Evolutionary conservation across 2,888 invertebrate genomes (phyloP).

Genomic region (Spilosoma lubricipeda): DNA sequence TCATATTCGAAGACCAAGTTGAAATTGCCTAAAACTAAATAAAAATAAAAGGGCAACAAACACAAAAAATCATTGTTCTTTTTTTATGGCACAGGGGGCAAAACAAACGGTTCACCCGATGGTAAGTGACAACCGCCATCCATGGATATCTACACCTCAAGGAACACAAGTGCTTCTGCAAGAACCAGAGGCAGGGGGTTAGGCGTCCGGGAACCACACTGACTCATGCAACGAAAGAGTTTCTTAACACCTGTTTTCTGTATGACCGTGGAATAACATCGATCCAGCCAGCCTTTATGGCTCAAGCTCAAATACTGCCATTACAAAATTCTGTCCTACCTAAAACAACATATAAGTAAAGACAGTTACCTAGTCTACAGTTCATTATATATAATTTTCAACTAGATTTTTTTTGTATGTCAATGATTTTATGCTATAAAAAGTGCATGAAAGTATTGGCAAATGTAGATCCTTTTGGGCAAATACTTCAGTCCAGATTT

Average conservation of each 20-base stretch:
- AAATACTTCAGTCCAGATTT: not conserved
- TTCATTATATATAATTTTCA: not conserved
- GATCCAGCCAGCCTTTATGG: not conserved
- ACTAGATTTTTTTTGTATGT: too few species aligned
- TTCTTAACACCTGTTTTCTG: not conserved
- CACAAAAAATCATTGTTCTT: not conserved
- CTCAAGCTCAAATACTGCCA: not conserved
- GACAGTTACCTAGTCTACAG: not conserved
- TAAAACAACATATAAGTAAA: not conserved
- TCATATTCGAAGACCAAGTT: not conserved
- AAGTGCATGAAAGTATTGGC: not conserved
- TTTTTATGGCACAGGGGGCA: not conserved
- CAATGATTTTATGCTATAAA: not conserved
- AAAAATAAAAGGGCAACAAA: not conserved
- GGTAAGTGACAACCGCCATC: not conserved
- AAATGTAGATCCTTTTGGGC: not conserved
- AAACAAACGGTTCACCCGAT: not conserved
- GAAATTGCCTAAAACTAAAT: not conserved
- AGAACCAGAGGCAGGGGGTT: not conserved
- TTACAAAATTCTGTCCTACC: not conserved
- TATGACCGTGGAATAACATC: not conserved
- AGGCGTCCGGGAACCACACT: not conserved
- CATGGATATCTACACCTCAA: not conserved
- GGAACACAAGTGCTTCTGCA: not conserved
- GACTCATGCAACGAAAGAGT: not conserved